These are phyloP conservation scores for Characodon lateralis DNA, from an alignment of 2,797 vertebrate species.

Conservation along the genomic window DNA sequence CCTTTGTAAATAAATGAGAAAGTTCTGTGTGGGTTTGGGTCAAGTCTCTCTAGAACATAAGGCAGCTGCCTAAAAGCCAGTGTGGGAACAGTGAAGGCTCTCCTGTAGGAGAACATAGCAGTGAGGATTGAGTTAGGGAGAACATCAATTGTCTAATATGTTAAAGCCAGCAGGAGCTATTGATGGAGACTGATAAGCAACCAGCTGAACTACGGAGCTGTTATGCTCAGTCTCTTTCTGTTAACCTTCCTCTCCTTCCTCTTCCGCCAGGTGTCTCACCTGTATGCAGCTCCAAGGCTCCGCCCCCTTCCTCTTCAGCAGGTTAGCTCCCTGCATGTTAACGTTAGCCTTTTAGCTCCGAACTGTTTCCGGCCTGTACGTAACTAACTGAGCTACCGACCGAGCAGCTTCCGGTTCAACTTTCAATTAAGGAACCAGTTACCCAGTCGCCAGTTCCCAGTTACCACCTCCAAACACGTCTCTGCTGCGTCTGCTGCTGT, in stretches of 20 bases:
- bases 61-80: background rate
- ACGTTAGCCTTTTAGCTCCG: slow-evolving; percentile 18
- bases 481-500: background rate
- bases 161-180: no score
- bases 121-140: background rate
- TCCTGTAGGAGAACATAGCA: background rate
- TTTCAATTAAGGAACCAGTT: background rate
- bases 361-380: background rate
- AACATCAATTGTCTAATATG: background rate
- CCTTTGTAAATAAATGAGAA: background rate
- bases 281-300: slow-evolving; percentile 39
- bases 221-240: background rate
- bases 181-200: no score
- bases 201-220: no score
- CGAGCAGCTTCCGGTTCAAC: background rate
- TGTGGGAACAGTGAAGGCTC: background rate
- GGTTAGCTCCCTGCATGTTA: slow-evolving; percentile 64
- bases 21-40: background rate
- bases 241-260: background rate
- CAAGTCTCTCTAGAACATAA: background rate
- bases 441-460: background rate
- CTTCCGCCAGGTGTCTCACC: slow-evolving; percentile 27
- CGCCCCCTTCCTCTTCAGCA: slow-evolving; percentile 43
- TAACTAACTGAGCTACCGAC: background rate
- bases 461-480: background rate